Evolutionary conservation across 1,140 invertebrate species (phyloP), one percentile per base, ranked within the genome.

Genomic region (Eulimnadia texana): DNA sequence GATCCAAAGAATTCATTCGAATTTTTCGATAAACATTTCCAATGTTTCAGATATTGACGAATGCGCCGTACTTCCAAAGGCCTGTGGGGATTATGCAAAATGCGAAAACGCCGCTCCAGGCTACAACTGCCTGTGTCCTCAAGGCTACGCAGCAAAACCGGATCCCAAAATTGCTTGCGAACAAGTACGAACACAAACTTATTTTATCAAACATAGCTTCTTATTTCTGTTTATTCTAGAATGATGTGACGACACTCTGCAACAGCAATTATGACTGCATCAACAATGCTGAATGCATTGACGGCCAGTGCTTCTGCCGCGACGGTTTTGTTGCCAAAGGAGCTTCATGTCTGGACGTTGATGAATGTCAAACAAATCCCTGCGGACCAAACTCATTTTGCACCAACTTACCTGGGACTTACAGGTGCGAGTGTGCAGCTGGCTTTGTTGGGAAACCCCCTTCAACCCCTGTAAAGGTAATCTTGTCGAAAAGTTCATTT

Each of bases 241-340:
- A 87, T 49, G 87, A 91, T 66, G 88, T 92, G 2, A 86, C 83
- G 58, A 86, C 86, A 9, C 72, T 86, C n/a, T 94, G 90, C 68
- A 84, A 84, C 75, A 83, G 83, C 3, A 90, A 93, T 68, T 92
- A 90, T 67, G 88, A 93, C 68, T 94, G 90, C 70, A 88, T 88
- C 19, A 92, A 90, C 71, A 92, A 93, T 71, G 90, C 89, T 0
- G 86, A 90, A 71, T 94, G 90, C 68, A 80, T 88, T 42, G 85
- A 91, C 68, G 82, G 82, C 57, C 88, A 89, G 69, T 98, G 93
- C 72, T 89, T 88, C 73, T 98, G 93, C 68, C 83, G 87, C 70
- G 80, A 87, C 66, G 89, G 90, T 13, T 95, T 95, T 72, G 80
- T 85, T 64, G 83, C 88, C 1, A 80, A 80, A 54, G 84, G 85